Conservation (phyloP, 2,888 invertebrate genomes). For the Melieria crassipennis region DNA sequence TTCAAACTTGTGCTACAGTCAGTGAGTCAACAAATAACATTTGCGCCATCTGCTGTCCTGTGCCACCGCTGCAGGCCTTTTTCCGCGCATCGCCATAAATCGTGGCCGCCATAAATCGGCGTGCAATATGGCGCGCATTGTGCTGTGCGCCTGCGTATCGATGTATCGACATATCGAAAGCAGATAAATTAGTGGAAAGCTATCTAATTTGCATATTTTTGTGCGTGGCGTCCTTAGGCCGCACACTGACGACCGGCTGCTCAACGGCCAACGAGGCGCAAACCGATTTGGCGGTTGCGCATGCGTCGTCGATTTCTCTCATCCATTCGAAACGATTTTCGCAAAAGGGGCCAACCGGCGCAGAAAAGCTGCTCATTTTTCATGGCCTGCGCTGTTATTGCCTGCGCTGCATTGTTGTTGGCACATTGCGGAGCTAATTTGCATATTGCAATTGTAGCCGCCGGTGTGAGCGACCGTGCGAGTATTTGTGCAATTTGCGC, state of each 20-base stretch:
- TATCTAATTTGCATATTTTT: conserved; percentile 56
- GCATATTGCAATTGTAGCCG: conserved; percentile 30
- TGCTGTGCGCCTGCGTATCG: conserved; percentile 16
- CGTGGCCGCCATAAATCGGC: too few relatives aligned
- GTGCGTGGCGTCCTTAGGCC: conserved; percentile 1
- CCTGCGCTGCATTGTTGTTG: conserved; percentile 28
- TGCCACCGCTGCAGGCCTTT: too few relatives aligned
- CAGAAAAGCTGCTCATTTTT: conserved; percentile 8
- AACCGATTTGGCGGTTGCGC: too few relatives aligned
- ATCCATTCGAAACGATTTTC: conserved; percentile 33
- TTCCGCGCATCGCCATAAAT: too few relatives aligned
- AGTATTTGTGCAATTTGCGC: too few relatives aligned
- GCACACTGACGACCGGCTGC: background rate
- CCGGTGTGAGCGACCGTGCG: too few relatives aligned
- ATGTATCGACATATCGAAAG: background rate
- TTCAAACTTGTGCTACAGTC: too few relatives aligned
- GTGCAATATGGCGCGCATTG: too few relatives aligned
- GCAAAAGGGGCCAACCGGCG: background rate
- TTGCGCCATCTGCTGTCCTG: too few relatives aligned
- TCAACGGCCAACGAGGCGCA: conserved; percentile 51
- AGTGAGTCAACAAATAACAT: too few relatives aligned
- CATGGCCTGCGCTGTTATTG: conserved; percentile 1
- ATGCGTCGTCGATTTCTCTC: too few relatives aligned
- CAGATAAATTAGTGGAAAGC: conserved; percentile 19
- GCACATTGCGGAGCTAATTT: conserved; percentile 27